Conservation (phyloP, 2,797 vertebrate species). For the Melanotaenia trifasciata region DNA sequence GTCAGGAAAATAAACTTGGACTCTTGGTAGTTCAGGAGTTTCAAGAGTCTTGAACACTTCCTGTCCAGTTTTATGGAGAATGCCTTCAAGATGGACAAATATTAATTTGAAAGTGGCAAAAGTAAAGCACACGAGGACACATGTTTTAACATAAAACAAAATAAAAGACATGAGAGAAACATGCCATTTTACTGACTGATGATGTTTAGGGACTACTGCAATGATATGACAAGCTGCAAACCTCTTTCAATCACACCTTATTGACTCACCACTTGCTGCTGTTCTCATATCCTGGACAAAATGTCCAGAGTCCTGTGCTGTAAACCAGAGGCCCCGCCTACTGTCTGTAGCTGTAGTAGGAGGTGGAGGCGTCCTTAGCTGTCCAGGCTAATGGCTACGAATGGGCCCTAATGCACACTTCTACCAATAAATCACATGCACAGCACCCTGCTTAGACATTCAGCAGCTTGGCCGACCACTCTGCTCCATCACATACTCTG, state of each 20-base stretch:
- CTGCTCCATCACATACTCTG: conserved; percentile 66
- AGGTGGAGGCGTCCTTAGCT: conserved; percentile 78
- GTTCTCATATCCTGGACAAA: conserved; percentile 28
- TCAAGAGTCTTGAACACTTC: neutral
- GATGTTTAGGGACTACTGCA: neutral
- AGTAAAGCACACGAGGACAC: neutral
- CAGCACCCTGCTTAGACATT: conserved; percentile 76
- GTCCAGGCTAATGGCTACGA: conserved; percentile 79
- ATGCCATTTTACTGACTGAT: neutral
- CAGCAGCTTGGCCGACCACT: conserved; percentile 76
- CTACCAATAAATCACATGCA: conserved; percentile 81
- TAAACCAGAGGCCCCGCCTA: conserved; percentile 31
- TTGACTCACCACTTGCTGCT: neutral
- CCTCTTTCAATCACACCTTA: neutral
- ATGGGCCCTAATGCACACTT: conserved; percentile 76
- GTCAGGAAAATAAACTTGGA: neutral
- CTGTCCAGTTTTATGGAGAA: neutral
- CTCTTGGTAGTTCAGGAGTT: neutral
- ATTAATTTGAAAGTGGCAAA: too few species aligned
- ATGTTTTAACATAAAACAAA: neutral
- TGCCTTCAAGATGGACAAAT: neutral
- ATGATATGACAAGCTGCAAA: neutral
- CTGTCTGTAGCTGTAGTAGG: conserved; percentile 30
- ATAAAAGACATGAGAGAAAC: neutral
- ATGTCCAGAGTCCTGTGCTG: conserved; percentile 19